Percentiles rank a stretch among this genome's conserved stretches.
Evolutionary conservation across 2,888 invertebrate species (phyloP).

Genomic region (Ophonus ardosiacus): DNA sequence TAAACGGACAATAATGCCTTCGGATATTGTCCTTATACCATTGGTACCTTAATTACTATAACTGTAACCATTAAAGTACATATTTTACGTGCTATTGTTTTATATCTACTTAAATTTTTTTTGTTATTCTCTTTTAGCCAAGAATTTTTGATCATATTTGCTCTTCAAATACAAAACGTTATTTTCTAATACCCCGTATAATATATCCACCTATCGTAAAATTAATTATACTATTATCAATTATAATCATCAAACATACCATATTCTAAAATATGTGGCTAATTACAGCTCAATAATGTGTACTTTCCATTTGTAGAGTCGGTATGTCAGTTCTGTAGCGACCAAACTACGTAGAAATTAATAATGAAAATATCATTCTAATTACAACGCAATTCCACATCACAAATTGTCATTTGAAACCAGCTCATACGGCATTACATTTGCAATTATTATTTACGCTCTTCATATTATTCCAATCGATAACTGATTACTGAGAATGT

Average conservation of each 20-base stretch:
- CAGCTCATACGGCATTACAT: constrained; percentile 47
- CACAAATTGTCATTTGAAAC: constrained; percentile 55
- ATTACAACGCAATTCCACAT: constrained; percentile 50
- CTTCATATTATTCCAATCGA: constrained; percentile 57
- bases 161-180: too few species aligned
- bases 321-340: constrained; percentile 16
- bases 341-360: constrained; percentile 37
- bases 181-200: not conserved
- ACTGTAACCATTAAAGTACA: too few species aligned
- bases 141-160: too few species aligned
- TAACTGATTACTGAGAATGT: constrained; percentile 59
- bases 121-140: too few species aligned
- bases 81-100: too few species aligned
- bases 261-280: not conserved
- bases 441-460: constrained; percentile 59
- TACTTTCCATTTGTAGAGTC: constrained; percentile 15
- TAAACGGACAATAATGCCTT: too few species aligned
- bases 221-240: too few species aligned
- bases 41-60: too few species aligned
- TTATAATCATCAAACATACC: not conserved
- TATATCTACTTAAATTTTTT: too few species aligned
- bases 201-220: not conserved
- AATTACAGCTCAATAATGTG: constrained; percentile 16
- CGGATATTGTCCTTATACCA: too few species aligned
- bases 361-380: constrained; percentile 58